These are phyloP conservation scores for Neoarius graeffei DNA, from an alignment of 2,113 vertebrate species.

Conservation along the genomic window DNA sequence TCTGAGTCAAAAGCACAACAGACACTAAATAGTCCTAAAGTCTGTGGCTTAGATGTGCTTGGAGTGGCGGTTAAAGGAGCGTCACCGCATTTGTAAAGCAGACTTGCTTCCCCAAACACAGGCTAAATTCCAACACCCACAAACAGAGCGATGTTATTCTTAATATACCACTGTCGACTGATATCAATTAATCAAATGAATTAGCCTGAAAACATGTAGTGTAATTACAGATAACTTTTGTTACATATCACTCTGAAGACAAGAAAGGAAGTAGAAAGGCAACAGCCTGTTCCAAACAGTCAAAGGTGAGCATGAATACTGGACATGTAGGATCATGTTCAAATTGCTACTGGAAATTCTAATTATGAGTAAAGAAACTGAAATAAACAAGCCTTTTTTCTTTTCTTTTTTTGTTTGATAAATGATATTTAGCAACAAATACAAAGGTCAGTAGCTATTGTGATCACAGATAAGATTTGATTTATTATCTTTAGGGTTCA, in stretches of 20 bases:
- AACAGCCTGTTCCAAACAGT: neutral
- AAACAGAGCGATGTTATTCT: conserved; percentile 15
- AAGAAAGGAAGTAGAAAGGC: neutral
- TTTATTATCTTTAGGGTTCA: neutral
- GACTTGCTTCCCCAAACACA: conserved; percentile 31
- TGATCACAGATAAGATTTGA: neutral
- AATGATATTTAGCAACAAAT: neutral
- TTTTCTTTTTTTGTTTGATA: neutral
- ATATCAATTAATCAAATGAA: neutral
- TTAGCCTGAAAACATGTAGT: neutral
- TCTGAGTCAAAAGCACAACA: conserved; percentile 42
- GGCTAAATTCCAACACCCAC: conserved; percentile 15
- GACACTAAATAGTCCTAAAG: conserved; percentile 40
- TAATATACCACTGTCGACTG: neutral
- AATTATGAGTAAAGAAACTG: neutral
- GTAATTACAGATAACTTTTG: neutral
- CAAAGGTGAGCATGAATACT: neutral
- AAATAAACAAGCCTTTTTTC: conserved; percentile 12
- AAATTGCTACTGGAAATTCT: neutral
- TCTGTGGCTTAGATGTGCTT: conserved; percentile 33
- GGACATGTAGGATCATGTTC: conserved; percentile 29
- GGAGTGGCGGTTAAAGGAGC: conserved; percentile 26
- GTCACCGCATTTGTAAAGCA: conserved; percentile 4
- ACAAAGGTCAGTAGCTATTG: neutral
- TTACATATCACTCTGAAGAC: neutral